Evolutionary conservation across 2,797 vertebrate genomes (phyloP).

Genomic region (Graptemys geographica): DNA sequence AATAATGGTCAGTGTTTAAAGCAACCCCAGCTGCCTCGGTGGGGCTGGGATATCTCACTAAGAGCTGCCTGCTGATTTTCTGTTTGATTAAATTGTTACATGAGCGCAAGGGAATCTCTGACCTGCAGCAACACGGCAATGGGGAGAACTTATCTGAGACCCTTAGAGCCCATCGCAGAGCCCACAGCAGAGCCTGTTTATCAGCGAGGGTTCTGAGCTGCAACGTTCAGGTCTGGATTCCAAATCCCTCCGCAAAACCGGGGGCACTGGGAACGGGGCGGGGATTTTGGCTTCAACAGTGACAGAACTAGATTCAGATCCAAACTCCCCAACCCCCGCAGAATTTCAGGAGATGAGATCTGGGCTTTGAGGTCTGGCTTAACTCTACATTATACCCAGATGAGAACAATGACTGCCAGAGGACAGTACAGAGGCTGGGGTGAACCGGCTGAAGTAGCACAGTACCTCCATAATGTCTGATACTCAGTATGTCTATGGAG

Average conservation of each 20-base stretch:
- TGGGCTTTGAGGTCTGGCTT: background rate
- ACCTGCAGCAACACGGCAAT: background rate
- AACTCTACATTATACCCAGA: background rate
- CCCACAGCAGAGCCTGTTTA: background rate
- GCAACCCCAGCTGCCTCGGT: conserved; percentile 36
- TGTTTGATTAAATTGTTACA: conserved; percentile 70
- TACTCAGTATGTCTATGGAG: background rate
- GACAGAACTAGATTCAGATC: background rate
- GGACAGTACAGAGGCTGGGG: background rate
- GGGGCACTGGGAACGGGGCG: fast-evolving
- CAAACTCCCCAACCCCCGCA: background rate
- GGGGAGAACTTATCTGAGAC: background rate
- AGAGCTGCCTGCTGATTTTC: conserved; percentile 66
- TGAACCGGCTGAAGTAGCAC: background rate
- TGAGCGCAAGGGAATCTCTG: background rate
- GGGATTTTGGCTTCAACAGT: background rate
- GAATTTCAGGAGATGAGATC: background rate
- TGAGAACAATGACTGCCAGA: background rate
- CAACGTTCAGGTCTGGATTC: background rate
- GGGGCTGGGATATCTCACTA: conserved; percentile 57
- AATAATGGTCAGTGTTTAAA: conserved; percentile 33
- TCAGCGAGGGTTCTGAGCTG: background rate
- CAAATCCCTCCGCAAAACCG: background rate
- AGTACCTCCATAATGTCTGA: background rate
- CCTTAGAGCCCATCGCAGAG: background rate